Percentiles rank a stretch among this genome's conserved stretches.
Evolutionary conservation across 2,113 vertebrate species (phyloP).

Genomic region (Choloepus hoffmanni): DNA sequence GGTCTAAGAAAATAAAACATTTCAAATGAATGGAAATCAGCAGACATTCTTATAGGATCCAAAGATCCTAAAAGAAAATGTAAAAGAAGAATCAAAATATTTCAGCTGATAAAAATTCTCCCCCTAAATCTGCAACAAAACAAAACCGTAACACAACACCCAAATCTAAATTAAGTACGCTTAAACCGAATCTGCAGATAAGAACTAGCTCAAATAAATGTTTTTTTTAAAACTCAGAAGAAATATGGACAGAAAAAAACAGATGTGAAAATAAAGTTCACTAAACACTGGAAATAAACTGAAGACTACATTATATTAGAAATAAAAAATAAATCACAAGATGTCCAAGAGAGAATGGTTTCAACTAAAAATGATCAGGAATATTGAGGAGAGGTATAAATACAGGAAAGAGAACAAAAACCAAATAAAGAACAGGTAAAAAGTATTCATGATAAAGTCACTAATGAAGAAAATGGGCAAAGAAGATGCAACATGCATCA

Average conservation of each 20-base stretch:
- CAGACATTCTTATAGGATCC: background rate
- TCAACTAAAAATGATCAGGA: background rate
- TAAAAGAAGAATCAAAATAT: background rate
- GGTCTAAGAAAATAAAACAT: background rate
- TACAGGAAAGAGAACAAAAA: background rate
- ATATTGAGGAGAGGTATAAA: background rate
- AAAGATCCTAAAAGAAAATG: background rate
- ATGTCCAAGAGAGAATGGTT: background rate
- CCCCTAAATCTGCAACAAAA: background rate
- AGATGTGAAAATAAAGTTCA: background rate
- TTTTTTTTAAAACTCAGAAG: background rate
- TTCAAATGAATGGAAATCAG: background rate
- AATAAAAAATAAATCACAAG: constrained; percentile 25
- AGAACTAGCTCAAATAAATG: background rate
- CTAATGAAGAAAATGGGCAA: background rate
- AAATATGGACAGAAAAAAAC: background rate
- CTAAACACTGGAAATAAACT: background rate
- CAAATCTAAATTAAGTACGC: background rate
- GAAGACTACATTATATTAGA: background rate
- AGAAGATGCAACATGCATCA: background rate
- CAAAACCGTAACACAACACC: background rate
- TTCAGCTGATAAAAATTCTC: background rate
- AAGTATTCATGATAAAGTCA: background rate
- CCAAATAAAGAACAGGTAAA: background rate
- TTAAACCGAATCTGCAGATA: background rate